Conservation (phyloP, 2,113 vertebrate species). For the Sorex fumeus region DNA sequence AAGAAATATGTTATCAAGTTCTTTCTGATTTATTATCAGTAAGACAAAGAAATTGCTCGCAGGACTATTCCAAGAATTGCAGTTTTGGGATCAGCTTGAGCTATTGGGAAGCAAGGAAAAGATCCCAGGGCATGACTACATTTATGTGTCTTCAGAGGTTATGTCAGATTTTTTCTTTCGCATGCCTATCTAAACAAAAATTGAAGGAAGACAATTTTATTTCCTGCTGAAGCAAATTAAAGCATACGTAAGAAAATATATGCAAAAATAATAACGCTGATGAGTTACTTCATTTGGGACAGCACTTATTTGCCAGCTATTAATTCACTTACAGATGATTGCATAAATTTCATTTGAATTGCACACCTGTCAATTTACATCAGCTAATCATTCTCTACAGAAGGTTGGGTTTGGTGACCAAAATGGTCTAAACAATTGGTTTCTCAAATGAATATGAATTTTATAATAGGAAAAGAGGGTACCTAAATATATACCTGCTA, state of each 20-base stretch:
- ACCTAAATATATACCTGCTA: background rate
- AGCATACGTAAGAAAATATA: background rate
- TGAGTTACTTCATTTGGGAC: background rate
- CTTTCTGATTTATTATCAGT: too few species aligned
- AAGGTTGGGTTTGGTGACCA: background rate
- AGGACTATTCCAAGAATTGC: background rate
- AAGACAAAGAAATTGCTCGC: background rate
- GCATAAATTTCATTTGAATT: constrained; percentile 42
- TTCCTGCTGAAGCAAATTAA: constrained; percentile 48
- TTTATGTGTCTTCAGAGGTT: background rate
- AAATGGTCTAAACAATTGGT: background rate
- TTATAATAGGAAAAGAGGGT: background rate
- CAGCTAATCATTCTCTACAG: constrained; percentile 6
- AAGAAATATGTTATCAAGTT: too few species aligned
- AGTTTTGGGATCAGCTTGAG: background rate
- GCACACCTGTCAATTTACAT: constrained; percentile 53
- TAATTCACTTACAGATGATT: constrained; percentile 55
- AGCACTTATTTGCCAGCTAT: constrained; percentile 47
- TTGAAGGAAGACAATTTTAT: constrained; percentile 1
- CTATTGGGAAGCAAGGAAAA: background rate
- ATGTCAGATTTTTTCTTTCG: constrained; percentile 60
- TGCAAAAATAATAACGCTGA: constrained; percentile 17
- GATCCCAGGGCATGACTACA: background rate
- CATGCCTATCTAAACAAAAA: background rate
- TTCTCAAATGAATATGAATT: constrained; percentile 25